Conservation (phyloP, 1,140 invertebrate genomes). For the Trichoplusia ni region DNA sequence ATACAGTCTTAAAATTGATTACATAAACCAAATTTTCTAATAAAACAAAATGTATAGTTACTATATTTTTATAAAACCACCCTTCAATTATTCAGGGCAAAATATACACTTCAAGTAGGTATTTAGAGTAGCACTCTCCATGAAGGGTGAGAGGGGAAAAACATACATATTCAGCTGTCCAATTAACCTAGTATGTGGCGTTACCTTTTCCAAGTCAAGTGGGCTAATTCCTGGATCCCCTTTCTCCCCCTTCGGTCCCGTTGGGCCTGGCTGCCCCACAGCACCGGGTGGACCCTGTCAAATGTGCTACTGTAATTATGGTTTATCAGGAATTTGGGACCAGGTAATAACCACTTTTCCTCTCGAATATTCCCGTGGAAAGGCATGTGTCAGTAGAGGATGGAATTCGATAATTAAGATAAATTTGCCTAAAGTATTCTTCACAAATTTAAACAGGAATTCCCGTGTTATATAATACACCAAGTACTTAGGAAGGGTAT, state of each 20-base stretch:
- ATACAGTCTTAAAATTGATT: too few species aligned
- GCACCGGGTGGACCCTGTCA: constrained; percentile 85
- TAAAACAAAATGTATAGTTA: too few species aligned
- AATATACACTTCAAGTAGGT: constrained; percentile 7
- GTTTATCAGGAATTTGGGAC: not conserved
- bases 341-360: constrained; percentile 3
- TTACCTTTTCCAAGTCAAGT: constrained; percentile 69
- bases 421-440: not conserved
- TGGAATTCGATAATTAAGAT: not conserved
- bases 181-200: constrained; percentile 10
- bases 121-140: not conserved
- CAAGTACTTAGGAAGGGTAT: too few species aligned
- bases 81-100: too few species aligned
- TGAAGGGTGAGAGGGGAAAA: not conserved
- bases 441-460: not conserved
- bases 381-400: not conserved
- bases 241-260: constrained; percentile 87
- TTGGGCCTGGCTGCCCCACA: constrained; percentile 84
- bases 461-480: too few species aligned
- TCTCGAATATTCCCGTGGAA: not conserved
- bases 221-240: constrained; percentile 83
- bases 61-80: too few species aligned
- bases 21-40: too few species aligned
- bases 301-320: constrained; percentile 33
- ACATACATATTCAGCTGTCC: constrained; percentile 17